Conservation (phyloP, 2,113 vertebrate genomes). For the Callocephalon fimbriatum region DNA sequence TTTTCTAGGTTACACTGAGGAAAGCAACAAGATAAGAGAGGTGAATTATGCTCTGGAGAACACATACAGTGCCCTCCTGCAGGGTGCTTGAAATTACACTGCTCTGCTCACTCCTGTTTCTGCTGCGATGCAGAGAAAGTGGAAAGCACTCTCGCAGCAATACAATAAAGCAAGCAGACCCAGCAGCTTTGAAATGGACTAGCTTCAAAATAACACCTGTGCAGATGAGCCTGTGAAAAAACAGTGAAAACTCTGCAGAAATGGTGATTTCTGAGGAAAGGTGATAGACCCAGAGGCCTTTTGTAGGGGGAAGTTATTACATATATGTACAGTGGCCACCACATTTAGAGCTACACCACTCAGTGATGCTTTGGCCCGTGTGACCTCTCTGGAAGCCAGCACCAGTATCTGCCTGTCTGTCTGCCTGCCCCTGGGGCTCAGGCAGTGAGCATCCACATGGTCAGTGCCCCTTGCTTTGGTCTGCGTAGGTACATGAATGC, state of each 20-base stretch:
- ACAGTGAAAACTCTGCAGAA: not conserved
- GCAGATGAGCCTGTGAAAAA: not conserved
- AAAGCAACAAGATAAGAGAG: not conserved
- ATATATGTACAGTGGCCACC: no score
- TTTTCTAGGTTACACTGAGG: not conserved
- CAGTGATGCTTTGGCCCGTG: not conserved
- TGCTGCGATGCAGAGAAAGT: fast-evolving
- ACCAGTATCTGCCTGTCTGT: not conserved
- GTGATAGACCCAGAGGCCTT: not conserved
- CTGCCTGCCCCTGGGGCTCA: not conserved
- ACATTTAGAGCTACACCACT: no score
- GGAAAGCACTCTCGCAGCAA: not conserved
- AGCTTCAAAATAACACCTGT: not conserved
- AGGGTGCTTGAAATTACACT: not conserved
- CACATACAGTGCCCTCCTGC: no score
- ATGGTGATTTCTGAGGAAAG: not conserved
- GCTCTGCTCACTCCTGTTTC: not conserved
- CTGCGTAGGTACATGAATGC: fast-evolving
- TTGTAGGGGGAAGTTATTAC: not conserved
- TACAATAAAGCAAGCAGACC: not conserved
- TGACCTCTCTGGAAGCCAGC: not conserved
- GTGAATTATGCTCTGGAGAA: not conserved
- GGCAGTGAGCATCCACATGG: not conserved
- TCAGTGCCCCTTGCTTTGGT: no score
- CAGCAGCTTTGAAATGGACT: not conserved